Conservation (phyloP, 2,113 vertebrate species). For the Hirundichthys speculiger region DNA sequence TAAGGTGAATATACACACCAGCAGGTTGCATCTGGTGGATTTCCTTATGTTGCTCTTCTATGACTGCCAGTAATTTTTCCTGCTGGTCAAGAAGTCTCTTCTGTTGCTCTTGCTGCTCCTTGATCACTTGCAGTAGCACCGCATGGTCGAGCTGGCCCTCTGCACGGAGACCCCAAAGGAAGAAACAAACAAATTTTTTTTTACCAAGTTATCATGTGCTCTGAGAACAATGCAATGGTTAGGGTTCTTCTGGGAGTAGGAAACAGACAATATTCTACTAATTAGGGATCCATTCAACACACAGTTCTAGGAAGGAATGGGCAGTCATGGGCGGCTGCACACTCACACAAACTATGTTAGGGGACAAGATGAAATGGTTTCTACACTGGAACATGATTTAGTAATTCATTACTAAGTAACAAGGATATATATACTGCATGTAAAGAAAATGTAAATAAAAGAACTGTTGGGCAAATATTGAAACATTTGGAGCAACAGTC, state of each 20-base stretch:
- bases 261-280: background rate
- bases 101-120: conserved; percentile 95
- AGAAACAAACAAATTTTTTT: background rate
- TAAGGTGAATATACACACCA: conserved; percentile 28
- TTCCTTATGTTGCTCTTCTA: conserved; percentile 97
- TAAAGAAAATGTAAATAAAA: background rate
- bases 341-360: conserved; percentile 49
- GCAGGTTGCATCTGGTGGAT: conserved; percentile 88
- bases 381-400: conserved; percentile 1
- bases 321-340: background rate
- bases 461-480: conserved; percentile 8
- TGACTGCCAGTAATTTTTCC: conserved; percentile 92
- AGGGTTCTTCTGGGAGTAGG: conserved; percentile 25
- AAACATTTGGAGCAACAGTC: conserved; percentile 20
- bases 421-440: too few relatives aligned
- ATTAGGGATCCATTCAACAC: conserved; percentile 6
- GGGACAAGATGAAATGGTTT: conserved; percentile 13
- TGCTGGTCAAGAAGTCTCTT: conserved; percentile 97
- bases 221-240: background rate
- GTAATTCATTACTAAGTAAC: background rate
- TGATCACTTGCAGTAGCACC: conserved; percentile 91
- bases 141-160: conserved; percentile 92
- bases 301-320: background rate
- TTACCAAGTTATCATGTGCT: background rate
- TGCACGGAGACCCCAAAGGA: conserved; percentile 50